phyloP scores from a whole-genome alignment of 2,888 invertebrate species.

The Papilio gigon region DNA sequence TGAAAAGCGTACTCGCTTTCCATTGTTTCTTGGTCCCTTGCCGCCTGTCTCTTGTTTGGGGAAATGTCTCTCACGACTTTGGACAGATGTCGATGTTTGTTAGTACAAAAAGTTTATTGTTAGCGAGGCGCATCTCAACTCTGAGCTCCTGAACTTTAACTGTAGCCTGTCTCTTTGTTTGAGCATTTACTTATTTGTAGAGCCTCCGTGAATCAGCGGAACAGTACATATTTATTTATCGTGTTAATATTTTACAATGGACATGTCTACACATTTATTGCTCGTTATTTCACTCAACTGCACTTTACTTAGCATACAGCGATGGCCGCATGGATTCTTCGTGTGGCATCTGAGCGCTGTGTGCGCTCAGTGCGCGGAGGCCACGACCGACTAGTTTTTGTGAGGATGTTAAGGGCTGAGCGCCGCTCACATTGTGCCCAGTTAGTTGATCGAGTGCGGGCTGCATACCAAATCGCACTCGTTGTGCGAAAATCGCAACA shows the following conservation, averaged over 20 bases:
- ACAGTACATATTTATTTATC: background rate
- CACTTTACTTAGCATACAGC: constrained; percentile 2
- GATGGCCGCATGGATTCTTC: constrained; percentile 7
- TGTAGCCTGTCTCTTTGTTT: background rate
- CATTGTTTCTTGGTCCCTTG: constrained; percentile 24
- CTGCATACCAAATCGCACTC: constrained; percentile 49
- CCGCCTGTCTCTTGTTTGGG: background rate
- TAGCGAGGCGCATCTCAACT: background rate
- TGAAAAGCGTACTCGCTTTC: background rate
- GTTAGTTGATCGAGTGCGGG: constrained; percentile 48
- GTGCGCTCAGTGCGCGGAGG: background rate
- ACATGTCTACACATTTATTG: background rate
- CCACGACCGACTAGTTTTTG: constrained; percentile 31
- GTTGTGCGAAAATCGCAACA: constrained; percentile 38
- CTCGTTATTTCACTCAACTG: background rate
- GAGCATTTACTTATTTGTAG: background rate
- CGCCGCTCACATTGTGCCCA: constrained; percentile 46
- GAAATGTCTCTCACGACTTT: constrained; percentile 10
- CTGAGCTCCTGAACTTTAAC: constrained; percentile 20
- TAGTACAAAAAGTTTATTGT: background rate
- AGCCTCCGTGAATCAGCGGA: background rate
- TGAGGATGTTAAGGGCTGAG: constrained; percentile 25
- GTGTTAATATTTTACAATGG: background rate
- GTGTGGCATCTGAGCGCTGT: constrained; percentile 2
- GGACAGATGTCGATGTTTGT: constrained; percentile 19